Conservation (phyloP, 2,113 vertebrate genomes). For the Megaceryle maxima region DNA sequence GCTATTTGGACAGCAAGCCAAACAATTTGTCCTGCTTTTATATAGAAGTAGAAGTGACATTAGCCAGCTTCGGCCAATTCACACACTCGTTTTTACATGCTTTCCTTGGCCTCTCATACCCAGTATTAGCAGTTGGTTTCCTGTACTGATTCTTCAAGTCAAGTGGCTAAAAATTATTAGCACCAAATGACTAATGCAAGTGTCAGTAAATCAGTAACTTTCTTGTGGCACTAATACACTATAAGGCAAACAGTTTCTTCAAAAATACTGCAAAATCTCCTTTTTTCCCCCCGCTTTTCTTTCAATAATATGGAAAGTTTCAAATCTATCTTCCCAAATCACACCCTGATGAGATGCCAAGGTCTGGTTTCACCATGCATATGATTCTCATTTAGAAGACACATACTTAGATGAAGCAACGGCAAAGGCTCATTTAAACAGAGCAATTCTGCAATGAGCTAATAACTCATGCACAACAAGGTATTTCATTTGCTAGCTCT, state of each 20-base stretch:
- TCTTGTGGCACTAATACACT: not conserved
- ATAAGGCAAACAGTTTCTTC: not conserved
- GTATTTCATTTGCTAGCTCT: not conserved
- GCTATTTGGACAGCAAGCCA: not conserved
- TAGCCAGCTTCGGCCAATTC: not conserved
- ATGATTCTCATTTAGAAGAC: constrained; percentile 54
- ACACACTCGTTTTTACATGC: not conserved
- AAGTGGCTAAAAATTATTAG: not conserved
- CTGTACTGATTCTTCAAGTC: not conserved
- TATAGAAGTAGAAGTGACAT: not conserved
- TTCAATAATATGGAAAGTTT: not conserved
- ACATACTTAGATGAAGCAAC: not conserved
- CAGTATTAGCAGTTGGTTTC: not conserved
- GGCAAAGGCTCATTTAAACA: not conserved
- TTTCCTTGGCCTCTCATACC: constrained; percentile 9
- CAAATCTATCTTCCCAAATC: not conserved
- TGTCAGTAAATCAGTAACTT: not conserved
- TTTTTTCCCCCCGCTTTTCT: rapidly evolving
- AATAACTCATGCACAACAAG: not conserved
- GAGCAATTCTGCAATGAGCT: not conserved
- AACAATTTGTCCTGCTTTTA: not conserved
- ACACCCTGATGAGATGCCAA: not conserved
- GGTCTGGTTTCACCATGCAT: not conserved
- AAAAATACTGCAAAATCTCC: not conserved
- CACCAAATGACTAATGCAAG: not conserved